Evolutionary conservation across 2,113 vertebrate genomes (phyloP).

Genomic region (Echinops telfairi): DNA sequence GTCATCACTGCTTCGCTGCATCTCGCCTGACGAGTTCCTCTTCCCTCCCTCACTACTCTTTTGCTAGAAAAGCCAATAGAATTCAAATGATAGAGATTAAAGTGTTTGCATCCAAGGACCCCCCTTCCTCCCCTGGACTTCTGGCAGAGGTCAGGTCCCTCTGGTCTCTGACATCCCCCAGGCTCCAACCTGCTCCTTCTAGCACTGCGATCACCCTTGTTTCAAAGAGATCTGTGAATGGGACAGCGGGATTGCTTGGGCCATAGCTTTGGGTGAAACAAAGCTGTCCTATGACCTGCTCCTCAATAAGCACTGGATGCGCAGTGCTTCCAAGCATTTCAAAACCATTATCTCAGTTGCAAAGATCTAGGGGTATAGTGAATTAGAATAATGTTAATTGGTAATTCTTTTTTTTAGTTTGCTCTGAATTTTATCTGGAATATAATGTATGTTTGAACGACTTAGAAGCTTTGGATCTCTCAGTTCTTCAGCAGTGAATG

Average conservation of each 20-base stretch:
- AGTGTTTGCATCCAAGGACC: background rate
- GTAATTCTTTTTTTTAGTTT: background rate
- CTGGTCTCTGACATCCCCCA: background rate
- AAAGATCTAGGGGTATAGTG: background rate
- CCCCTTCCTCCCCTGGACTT: background rate
- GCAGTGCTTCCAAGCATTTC: background rate
- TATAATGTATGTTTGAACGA: background rate
- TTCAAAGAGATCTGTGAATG: background rate
- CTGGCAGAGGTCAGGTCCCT: background rate
- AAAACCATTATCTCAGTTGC: background rate
- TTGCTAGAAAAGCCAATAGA: background rate
- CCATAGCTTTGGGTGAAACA: background rate
- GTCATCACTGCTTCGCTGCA: background rate
- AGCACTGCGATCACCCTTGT: background rate
- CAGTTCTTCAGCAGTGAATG: background rate
- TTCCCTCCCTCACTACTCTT: background rate
- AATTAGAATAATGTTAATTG: background rate
- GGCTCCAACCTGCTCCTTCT: background rate
- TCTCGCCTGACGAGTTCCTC: background rate
- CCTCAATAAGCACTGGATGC: background rate
- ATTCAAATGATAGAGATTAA: background rate
- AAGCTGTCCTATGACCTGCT: fast-evolving
- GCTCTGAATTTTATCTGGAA: background rate
- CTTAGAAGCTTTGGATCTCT: background rate
- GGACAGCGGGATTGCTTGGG: background rate